Percentiles rank a stretch among this genome's conserved stretches.
Conservation (phyloP, 2,113 vertebrate species). For the Carollia perspicillata region DNA sequence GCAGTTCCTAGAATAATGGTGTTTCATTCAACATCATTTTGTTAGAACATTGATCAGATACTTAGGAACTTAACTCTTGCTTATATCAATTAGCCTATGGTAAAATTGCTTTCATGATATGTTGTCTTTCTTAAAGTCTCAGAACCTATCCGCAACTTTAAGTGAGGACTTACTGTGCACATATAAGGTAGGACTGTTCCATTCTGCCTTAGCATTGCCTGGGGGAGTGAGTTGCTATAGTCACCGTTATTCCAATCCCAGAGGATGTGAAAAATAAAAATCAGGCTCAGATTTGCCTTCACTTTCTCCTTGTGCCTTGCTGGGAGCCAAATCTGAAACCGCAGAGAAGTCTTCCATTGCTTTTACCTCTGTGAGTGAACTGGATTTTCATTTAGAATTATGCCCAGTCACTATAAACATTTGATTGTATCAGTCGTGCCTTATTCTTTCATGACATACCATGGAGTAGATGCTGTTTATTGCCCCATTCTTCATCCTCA, state of each 20-base stretch:
- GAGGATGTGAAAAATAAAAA: background rate
- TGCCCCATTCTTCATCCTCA: background rate
- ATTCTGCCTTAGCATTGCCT: background rate
- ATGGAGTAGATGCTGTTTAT: accelerated
- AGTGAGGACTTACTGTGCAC: background rate
- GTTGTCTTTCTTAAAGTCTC: background rate
- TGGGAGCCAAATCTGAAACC: background rate
- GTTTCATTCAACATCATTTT: background rate
- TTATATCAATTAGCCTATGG: background rate
- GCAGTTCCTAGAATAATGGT: background rate
- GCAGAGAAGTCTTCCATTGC: background rate
- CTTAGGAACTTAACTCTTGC: background rate
- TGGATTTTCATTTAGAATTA: background rate
- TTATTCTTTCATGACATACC: background rate
- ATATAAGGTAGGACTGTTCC: background rate
- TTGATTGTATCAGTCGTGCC: background rate
- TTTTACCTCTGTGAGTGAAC: background rate
- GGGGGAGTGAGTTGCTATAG: background rate
- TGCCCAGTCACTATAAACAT: background rate
- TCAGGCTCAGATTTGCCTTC: background rate
- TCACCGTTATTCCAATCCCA: background rate
- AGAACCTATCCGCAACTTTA: background rate
- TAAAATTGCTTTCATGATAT: background rate
- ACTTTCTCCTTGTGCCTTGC: background rate
- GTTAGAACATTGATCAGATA: background rate